Conservation (phyloP, 2,888 invertebrate genomes). For the Xestobium rufovillosum region DNA sequence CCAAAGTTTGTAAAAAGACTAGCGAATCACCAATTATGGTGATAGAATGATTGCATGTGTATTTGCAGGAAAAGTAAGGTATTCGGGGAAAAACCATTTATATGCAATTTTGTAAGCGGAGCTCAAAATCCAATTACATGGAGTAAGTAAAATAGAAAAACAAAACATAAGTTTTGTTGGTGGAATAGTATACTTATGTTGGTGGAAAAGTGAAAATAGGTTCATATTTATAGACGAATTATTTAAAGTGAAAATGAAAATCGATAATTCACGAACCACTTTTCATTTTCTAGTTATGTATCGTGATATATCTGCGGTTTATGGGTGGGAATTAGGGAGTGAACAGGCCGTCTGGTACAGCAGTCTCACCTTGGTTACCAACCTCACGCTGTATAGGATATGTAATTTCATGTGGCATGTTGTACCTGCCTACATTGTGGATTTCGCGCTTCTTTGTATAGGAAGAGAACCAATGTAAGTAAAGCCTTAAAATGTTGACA, state of each 20-base stretch:
- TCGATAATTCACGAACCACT: too few relatives aligned
- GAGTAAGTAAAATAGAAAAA: slow-evolving; percentile 46
- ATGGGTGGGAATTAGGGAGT: slow-evolving; percentile 51
- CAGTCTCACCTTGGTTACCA: slow-evolving; percentile 54
- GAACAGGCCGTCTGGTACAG: slow-evolving; percentile 56
- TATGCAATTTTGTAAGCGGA: slow-evolving; percentile 84
- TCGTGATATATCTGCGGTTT: slow-evolving; percentile 46
- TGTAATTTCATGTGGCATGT: slow-evolving; percentile 54
- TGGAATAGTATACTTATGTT: too few relatives aligned
- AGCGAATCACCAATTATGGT: too few relatives aligned
- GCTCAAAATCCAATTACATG: slow-evolving; percentile 75
- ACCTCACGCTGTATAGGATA: slow-evolving; percentile 49
- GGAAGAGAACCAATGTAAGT: slow-evolving; percentile 60
- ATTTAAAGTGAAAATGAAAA: too few relatives aligned
- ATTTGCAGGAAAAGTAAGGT: too few relatives aligned
- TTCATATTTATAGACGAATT: too few relatives aligned
- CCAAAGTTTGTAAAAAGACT: too few relatives aligned
- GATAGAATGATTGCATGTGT: too few relatives aligned
- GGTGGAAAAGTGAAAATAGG: too few relatives aligned
- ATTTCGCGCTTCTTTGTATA: slow-evolving; percentile 47
- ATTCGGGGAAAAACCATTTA: slow-evolving; percentile 46
- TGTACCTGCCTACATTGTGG: slow-evolving; percentile 55
- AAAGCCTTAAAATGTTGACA: slow-evolving; percentile 6
- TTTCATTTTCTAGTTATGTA: slow-evolving; percentile 45
- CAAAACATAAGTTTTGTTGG: too few relatives aligned